Evolutionary conservation across 2,797 vertebrate genomes (phyloP).

Genomic region (Dallia pectoralis): DNA sequence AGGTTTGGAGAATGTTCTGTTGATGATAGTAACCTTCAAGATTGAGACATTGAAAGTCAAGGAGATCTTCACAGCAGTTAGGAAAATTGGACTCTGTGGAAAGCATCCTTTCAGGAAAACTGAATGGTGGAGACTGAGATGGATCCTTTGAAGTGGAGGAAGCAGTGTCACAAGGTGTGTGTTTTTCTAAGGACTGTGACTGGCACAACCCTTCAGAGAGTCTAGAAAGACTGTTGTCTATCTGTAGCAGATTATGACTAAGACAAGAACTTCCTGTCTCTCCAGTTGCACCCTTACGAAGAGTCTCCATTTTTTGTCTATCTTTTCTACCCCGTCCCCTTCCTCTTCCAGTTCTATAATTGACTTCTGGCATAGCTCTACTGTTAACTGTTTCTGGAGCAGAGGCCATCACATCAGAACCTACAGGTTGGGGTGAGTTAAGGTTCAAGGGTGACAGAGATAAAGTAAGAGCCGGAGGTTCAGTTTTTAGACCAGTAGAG

Average conservation of each 20-base stretch:
- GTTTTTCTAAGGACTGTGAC: constrained; percentile 69
- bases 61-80: constrained; percentile 76
- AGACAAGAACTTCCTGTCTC: constrained; percentile 63
- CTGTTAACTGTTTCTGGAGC: constrained; percentile 41
- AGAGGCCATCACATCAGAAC: constrained; percentile 35
- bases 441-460: constrained; percentile 76
- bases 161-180: constrained; percentile 38
- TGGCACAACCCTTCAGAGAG: constrained; percentile 74
- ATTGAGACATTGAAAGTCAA: constrained; percentile 80
- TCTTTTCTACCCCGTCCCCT: constrained; percentile 63
- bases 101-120: constrained; percentile 68
- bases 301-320: constrained; percentile 58
- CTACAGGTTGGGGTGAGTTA: constrained; percentile 67
- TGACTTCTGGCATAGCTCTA: constrained; percentile 44
- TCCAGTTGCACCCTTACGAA: constrained; percentile 49
- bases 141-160: constrained; percentile 67
- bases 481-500: constrained; percentile 46
- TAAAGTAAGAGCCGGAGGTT: constrained; percentile 63
- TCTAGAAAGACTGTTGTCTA: constrained; percentile 76
- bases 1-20: constrained; percentile 72
- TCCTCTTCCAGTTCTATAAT: constrained; percentile 53
- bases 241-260: constrained; percentile 76
- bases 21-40: constrained; percentile 78
- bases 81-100: constrained; percentile 70
- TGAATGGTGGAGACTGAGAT: constrained; percentile 70